Evolutionary conservation across 2,888 invertebrate species (phyloP), one percentile per base, ranked within the genome.

Genomic region (Macrophya annulata): DNA sequence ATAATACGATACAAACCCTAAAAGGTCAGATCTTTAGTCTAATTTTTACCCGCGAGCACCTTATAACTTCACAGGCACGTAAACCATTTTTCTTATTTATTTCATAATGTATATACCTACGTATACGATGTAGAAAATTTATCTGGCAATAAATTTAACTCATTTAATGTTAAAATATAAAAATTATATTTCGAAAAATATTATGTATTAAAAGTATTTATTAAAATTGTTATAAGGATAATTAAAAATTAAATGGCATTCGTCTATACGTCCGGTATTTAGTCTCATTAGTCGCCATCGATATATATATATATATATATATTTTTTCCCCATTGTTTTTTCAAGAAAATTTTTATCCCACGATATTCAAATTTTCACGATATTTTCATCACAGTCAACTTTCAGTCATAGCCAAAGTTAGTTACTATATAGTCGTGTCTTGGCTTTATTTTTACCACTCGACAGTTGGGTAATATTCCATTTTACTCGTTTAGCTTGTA

Each of bases 341-440:
- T 25, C 21, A 5, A 21, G n/a, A 21, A 55, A 15, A 55, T 25
- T 62, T 62, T 31, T 1, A 48, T 48, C 48, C 55, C 10, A 55
- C n/a, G 55, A 17, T 5, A 17, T 55, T 55, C 17, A 55, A 55
- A n/a, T 37, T 68, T 15, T 17, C 37, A 68, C 68, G 37, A 31
- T 68, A 68, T 68, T 68, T 68, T 68, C 68, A 68, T 68, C 37
- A 68, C 37, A 68, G 68, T 68, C 68, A 68, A 68, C 25, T 68
- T 68, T 68, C 37, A 68, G 68, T 68, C 68, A 68, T 68, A 68
- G 31, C 37, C 68, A 68, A 68, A 68, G 68, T 68, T 37, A 68
- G 68, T 37, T 12, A 68, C 68, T 68, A 68, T 68, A 68, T 68
- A 37, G 68, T 68, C 31, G 68, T 17, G 37, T 37, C 68, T 37